A percentile compares a stretch with the other conserved stretches of the same genome.
phyloP scores from a whole-genome alignment of 2,888 invertebrate genomes.

The Drosophila austrosaltans region DNA sequence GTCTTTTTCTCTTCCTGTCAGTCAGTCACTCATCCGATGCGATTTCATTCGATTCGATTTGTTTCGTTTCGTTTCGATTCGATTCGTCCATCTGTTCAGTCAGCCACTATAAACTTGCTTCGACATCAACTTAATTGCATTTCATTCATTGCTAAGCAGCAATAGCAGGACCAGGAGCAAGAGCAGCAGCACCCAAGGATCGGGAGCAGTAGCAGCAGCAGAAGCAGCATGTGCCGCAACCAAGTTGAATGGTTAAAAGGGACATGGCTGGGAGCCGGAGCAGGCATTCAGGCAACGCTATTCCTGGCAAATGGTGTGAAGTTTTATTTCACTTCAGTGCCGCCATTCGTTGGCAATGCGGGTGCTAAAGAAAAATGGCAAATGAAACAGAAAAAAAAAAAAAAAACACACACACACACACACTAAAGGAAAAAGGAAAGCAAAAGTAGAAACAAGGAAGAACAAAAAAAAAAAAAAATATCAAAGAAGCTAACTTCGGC shows the following conservation, averaged over 20 bases:
- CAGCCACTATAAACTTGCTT: slow-evolving; percentile 57
- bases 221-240: background rate
- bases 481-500: too few species aligned
- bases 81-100: slow-evolving; percentile 25
- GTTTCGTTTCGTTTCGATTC: background rate
- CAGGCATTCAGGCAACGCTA: background rate
- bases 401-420: background rate
- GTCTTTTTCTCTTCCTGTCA: slow-evolving; percentile 2
- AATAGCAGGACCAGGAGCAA: slow-evolving; percentile 31
- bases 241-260: slow-evolving; percentile 2
- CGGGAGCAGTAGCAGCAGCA: background rate
- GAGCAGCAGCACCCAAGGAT: background rate
- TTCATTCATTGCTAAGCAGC: slow-evolving; percentile 75
- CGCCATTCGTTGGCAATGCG: slow-evolving; percentile 38
- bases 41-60: slow-evolving; percentile 16
- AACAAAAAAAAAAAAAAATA: slow-evolving; percentile 24
- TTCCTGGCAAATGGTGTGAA: slow-evolving; percentile 68
- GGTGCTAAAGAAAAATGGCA: slow-evolving; percentile 38
- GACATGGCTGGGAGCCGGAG: background rate
- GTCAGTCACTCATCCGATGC: slow-evolving; percentile 17
- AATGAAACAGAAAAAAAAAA: slow-evolving; percentile 26
- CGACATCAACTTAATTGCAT: slow-evolving; percentile 77
- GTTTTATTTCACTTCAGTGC: slow-evolving; percentile 73
- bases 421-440: background rate
- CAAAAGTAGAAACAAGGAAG: background rate